A percentile compares a stretch with the other conserved stretches of the same genome.
phyloP scores from a whole-genome alignment of 2,113 vertebrate species.

The Campylorhamphus procurvoides region DNA sequence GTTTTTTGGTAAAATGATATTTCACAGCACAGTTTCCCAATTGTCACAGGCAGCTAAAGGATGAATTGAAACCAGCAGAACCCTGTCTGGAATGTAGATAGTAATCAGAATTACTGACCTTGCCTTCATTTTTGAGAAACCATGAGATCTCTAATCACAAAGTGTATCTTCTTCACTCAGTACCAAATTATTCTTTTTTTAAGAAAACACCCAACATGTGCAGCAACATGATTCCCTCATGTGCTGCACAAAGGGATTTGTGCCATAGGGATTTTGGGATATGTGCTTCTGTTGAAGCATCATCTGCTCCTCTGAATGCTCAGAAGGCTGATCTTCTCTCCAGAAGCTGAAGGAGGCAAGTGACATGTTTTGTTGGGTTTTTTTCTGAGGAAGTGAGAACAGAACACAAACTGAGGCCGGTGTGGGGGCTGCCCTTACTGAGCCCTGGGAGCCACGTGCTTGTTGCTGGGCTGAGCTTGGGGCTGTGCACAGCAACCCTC shows the following conservation, averaged over 20 bases:
- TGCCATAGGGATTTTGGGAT: neutral
- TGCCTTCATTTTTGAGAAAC: neutral
- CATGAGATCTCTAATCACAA: neutral
- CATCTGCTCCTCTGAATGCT: neutral
- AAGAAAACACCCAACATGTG: neutral
- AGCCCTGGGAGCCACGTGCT: fast-evolving
- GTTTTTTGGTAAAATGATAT: neutral
- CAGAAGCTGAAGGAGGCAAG: neutral
- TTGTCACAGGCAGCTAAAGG: neutral
- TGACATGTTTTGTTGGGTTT: neutral
- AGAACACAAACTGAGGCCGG: neutral
- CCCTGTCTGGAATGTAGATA: neutral
- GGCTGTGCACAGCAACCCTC: neutral
- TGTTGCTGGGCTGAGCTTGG: fast-evolving
- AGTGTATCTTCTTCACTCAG: neutral
- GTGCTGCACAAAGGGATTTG: neutral
- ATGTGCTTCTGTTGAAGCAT: fast-evolving
- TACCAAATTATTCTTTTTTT: neutral
- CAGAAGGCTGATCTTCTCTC: neutral
- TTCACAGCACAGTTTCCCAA: neutral
- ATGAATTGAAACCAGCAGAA: neutral
- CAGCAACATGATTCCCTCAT: neutral
- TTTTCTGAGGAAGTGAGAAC: neutral
- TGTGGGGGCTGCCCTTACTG: neutral
- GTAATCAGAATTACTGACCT: neutral